Evolutionary conservation across 2,797 vertebrate species (phyloP).

Genomic region (Ispidina picta): DNA sequence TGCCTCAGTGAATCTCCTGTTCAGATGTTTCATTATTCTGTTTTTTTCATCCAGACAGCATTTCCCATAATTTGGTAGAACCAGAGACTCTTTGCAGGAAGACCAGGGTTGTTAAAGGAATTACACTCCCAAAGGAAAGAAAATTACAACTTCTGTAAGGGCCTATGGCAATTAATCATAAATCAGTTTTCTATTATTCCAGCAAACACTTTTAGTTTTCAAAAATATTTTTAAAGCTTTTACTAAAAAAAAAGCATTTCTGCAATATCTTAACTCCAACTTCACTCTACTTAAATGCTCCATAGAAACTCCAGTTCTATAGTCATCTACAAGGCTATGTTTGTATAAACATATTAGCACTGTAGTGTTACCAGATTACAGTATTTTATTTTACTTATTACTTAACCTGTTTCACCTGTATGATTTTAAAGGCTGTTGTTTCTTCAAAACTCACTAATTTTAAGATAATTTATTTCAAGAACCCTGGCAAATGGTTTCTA

Average conservation of each 20-base stretch:
- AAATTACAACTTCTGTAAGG: neutral
- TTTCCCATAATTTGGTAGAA: neutral
- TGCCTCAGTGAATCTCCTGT: neutral
- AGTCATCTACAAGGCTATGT: neutral
- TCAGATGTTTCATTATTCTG: neutral
- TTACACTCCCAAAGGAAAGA: neutral
- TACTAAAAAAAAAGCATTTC: neutral
- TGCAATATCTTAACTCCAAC: neutral
- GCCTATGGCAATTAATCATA: neutral
- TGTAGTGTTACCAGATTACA: neutral
- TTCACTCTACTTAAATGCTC: neutral
- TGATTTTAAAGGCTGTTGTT: neutral
- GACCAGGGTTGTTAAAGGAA: neutral
- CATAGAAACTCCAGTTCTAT: neutral
- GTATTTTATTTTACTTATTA: neutral
- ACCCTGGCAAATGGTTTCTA: neutral
- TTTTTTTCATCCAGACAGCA: neutral
- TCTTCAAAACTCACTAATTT: neutral
- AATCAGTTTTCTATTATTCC: neutral
- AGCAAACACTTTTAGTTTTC: neutral
- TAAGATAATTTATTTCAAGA: neutral
- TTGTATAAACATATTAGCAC: neutral
- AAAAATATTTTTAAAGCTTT: neutral
- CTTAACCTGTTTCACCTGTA: neutral
- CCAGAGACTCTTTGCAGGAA: neutral